A percentile compares a stretch with the other conserved stretches of the same genome.
Evolutionary conservation across 2,113 vertebrate genomes (phyloP).

Genomic region (Pica pica): DNA sequence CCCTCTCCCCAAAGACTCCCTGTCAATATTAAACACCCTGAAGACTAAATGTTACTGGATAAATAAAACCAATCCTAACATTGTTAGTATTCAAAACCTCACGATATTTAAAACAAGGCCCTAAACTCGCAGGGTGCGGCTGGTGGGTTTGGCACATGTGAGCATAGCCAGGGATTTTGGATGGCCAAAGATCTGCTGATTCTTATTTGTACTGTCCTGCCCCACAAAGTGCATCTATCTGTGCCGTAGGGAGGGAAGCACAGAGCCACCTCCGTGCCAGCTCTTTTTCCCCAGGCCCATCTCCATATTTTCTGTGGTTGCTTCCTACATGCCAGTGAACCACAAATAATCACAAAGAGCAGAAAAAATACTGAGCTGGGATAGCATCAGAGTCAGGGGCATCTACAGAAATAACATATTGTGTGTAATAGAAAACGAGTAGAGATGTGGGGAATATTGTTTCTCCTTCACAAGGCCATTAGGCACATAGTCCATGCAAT

Average conservation of each 20-base stretch:
- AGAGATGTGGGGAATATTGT: background rate
- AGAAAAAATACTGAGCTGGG: background rate
- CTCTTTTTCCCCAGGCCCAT: background rate
- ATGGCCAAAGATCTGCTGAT: background rate
- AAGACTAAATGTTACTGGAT: background rate
- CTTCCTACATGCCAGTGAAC: background rate
- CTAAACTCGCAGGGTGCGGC: background rate
- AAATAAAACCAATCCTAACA: background rate
- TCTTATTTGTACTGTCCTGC: background rate
- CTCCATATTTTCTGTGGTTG: background rate
- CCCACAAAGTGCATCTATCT: background rate
- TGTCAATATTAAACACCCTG: conserved; percentile 25
- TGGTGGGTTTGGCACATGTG: background rate
- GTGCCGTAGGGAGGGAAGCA: background rate
- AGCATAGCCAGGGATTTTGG: background rate
- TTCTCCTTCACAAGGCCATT: background rate
- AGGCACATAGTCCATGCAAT: background rate
- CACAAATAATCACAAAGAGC: background rate
- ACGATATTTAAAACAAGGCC: background rate
- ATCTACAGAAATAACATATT: background rate
- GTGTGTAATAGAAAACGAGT: background rate
- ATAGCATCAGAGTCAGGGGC: background rate
- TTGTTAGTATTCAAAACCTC: background rate
- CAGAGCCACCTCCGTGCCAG: background rate
- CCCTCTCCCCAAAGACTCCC: background rate